phyloP scores from a whole-genome alignment of 35 echinoderm and acorn worm genomes.

The Stichopus chloronotus region DNA sequence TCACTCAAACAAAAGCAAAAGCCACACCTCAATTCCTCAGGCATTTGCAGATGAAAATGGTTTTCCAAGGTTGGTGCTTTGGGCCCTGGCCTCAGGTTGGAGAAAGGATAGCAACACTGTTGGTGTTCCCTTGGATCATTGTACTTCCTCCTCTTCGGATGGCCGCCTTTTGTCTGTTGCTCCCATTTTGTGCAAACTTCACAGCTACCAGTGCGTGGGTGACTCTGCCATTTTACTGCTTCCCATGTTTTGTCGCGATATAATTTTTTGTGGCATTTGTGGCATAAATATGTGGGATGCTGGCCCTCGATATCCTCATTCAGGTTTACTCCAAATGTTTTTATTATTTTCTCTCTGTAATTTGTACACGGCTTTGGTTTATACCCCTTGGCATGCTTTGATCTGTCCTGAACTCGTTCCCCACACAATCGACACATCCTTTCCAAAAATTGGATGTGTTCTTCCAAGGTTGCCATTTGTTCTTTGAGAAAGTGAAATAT shows the following conservation, averaged over 20 bases:
- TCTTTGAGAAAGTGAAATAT: neutral
- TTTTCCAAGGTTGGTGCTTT: neutral
- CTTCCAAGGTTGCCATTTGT: conserved; percentile 51
- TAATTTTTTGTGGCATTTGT: conserved; percentile 33
- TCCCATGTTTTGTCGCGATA: neutral
- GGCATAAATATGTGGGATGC: conserved; percentile 35
- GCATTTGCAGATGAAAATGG: neutral
- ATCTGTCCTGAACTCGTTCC: conserved; percentile 1
- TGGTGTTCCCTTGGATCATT: neutral
- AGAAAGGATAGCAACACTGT: neutral
- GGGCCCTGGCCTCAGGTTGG: neutral
- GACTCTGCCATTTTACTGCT: conserved; percentile 18
- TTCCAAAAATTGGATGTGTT: conserved; percentile 23
- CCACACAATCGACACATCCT: conserved; percentile 47
- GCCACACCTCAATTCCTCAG: neutral
- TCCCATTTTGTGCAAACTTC: neutral
- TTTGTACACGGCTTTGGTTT: neutral
- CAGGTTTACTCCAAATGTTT: conserved; percentile 37
- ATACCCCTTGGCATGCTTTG: neutral
- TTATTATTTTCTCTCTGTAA: conserved; percentile 16
- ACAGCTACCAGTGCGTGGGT: conserved; percentile 41
- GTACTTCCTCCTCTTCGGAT: conserved; percentile 4
- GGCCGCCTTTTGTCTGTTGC: neutral
- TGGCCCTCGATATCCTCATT: neutral
- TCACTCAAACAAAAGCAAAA: neutral